Base-by-base conservation (phyloP, 2,888 invertebrate genomes). In the Leptura quadrifasciata region DNA sequence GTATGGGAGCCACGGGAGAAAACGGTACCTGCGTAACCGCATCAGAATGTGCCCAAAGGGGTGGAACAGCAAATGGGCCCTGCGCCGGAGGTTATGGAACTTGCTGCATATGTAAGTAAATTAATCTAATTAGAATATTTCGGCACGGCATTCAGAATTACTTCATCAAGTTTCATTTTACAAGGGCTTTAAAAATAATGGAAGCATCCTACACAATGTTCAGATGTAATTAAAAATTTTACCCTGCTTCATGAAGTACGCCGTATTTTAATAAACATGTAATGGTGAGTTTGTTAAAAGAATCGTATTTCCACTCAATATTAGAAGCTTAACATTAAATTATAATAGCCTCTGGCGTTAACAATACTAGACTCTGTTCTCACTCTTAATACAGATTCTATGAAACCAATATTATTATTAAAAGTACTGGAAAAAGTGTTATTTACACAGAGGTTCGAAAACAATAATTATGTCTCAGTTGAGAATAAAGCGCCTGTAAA, bases 51-150 rank as follows among this genome's bases (percentile, higher is more conserved):
- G 86, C 91, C 0, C 89, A 92, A 35, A 90, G 94, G 55, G 94
- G 94, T 0, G 96, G 96, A 1, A 92, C 93, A 0, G 92, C 94
- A 2, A 94, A 93, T 79, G 96, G 96, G 1, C 91, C 94, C 74
- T 97, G 96, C 86, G 96, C 96, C 0, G 94, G 92, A 76, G 94
- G 94, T 12, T 95, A 93, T 83, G 95, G 95, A 2, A 91, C 93
- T 5, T 95, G 95, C 86, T 95, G 95, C 86, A 91, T 94, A 52
- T 94, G 95, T 95, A 89, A 92, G 93, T 91, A 79, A 63, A 69
- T 69, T 27, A 35, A 57, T 4, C 27, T 65, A 63, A 63, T 65
- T 65, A 47, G 24, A 20, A n/a, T 20, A 15, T 20, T 20, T 52
- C n/a, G 10, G 17, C n/a, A 18, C 15, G 21, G 57, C 0, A 9